Base-by-base conservation (phyloP, 2,113 vertebrate species). In the Hippoglossus stenolepis region DNA sequence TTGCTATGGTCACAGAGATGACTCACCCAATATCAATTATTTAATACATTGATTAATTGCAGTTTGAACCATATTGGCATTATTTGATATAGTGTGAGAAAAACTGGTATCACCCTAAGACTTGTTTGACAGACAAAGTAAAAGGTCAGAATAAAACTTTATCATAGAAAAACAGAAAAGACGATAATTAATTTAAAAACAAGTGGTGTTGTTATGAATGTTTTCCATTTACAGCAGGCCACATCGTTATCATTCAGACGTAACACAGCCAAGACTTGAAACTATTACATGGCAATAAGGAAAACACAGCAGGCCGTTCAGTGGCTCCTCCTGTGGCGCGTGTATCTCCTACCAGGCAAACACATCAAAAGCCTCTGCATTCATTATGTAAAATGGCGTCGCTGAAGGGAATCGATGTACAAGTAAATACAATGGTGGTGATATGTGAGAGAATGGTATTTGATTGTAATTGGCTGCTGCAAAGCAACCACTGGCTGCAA, bases 381-480 rank as follows among this genome's bases (percentile, higher is more conserved):
- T 90, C 87, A 90, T 90, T 89, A 90, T 89, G 89, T 80, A 84
- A 85, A 91, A 88, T 70, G 73, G 68, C 13, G 14, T 84, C 80
- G 77, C 84, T 86, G 83, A 89, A 75, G 87, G 83, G 81, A 89
- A 84, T 72, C 73, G 83, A 85, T 88, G 85, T 83, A 72, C 79
- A 71, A 85, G 83, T 86, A 88, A 90, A 89, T 89, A 89, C 69
- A 88, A 82, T 79, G 82, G 70, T 31, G 75, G 73, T 80, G 70
- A 88, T 80, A 84, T 86, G 85, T 59, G 70, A 83, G 84, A 83
- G 70, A 90, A 83, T 53, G 56, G 69, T 76, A 86, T 89, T 87
- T 90, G 79, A 86, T 89, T 89, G 87, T 89, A 89, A 91, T 88
- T 92, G 87, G 84, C 72, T 89, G 83, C 86, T 80, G 83, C 79